Percentiles rank a stretch among this genome's conserved stretches.
Conservation (phyloP, 1,140 invertebrate species). For the Temnothorax curvispinosus region DNA sequence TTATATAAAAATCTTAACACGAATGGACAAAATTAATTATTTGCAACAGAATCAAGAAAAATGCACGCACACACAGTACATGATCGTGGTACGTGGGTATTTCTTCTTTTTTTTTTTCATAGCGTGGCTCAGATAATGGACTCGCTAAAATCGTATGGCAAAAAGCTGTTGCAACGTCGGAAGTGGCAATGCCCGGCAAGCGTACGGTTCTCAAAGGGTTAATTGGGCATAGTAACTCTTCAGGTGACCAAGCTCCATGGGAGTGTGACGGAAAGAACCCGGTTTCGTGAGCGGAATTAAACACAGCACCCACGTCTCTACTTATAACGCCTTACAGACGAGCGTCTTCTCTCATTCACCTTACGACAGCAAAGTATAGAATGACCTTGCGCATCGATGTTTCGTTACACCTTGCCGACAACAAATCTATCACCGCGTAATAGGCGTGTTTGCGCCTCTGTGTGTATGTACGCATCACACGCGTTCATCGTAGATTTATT, state of each 20-base stretch:
- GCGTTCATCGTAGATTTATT: not conserved
- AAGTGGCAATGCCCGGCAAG: slow-evolving; percentile 82
- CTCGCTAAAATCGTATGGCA: slow-evolving; percentile 75
- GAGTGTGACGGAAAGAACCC: slow-evolving; percentile 83
- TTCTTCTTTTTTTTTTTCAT: not conserved
- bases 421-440: slow-evolving; percentile 3
- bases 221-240: slow-evolving; percentile 85
- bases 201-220: slow-evolving; percentile 84
- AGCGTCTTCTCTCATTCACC: slow-evolving; percentile 42
- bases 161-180: slow-evolving; percentile 83
- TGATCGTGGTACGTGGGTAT: not conserved
- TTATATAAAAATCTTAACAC: not conserved
- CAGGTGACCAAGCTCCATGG: slow-evolving; percentile 83
- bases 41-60: not conserved
- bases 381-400: slow-evolving; percentile 47
- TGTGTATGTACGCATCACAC: not conserved
- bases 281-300: slow-evolving; percentile 73
- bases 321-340: slow-evolving; percentile 70
- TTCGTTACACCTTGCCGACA: slow-evolving; percentile 41
- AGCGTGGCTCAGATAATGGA: slow-evolving; percentile 48
- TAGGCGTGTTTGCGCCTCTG: not conserved
- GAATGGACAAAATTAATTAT: not conserved
- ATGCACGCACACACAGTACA: too few species aligned
- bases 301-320: slow-evolving; percentile 54
- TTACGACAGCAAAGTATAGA: slow-evolving; percentile 31